Evolutionary conservation across 2,797 vertebrate species (phyloP).

Genomic region (Onychomys torridus): DNA sequence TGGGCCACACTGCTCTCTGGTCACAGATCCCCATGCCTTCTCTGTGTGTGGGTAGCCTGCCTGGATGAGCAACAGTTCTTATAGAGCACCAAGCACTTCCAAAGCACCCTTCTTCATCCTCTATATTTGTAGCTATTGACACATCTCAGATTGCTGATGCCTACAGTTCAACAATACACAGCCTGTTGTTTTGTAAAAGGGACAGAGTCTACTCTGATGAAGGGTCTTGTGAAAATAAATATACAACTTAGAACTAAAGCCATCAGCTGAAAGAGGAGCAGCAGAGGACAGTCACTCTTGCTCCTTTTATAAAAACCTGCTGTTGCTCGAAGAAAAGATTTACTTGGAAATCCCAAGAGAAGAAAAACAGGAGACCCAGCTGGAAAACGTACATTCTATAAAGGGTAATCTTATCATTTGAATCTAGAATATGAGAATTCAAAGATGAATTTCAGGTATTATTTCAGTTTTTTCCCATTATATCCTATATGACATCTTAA

Average conservation of each 20-base stretch:
- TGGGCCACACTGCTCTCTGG: accelerated
- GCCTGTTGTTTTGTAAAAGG: neutral
- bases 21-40: no score
- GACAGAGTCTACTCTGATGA: neutral
- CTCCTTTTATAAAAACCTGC: neutral
- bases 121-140: neutral
- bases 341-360: neutral
- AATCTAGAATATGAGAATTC: neutral
- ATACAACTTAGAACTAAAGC: neutral
- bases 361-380: neutral
- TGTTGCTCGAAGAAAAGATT: neutral
- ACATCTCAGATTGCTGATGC: neutral
- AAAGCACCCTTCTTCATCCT: neutral
- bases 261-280: neutral
- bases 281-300: neutral
- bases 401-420: neutral
- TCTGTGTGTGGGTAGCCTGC: neutral
- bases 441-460: neutral
- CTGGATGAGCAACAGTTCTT: accelerated
- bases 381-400: neutral
- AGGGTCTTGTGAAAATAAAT: neutral
- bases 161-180: neutral
- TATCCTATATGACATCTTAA: neutral
- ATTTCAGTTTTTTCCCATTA: neutral
- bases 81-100: neutral